Evolutionary conservation across 2,113 vertebrate species (phyloP), one percentile per base, ranked within the genome.

Genomic region (Epinephelus fuscoguttatus): DNA sequence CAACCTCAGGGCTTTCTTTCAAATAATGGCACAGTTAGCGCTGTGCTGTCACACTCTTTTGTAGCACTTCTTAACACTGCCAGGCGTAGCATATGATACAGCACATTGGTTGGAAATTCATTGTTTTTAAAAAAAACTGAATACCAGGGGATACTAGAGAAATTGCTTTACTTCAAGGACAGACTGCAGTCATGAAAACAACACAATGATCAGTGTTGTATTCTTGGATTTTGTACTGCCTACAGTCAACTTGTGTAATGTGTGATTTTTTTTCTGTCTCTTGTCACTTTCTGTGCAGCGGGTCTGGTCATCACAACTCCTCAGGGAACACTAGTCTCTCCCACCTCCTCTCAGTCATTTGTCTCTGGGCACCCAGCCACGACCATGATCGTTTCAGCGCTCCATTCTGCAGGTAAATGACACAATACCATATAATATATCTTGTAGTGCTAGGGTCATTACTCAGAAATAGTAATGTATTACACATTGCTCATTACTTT

Each of bases 251-350:
- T 37, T 63, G 47, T 42, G 21, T 63, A 19, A 70, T 25, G 10
- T 70, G 62, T 78, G 14, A 27, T 37, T 33, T 4, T 60, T 47
- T 23, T 19, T 75, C 1, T 73, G 14, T 55, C 13, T 17, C 40
- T 66, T 21, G 14, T 75, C 67, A 47, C 12, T 49, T 50, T 80
- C 3, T 17, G 10, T 89, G 55, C 92, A 99, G 98, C 98, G 8
- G 98, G 98, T 92, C 94, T 99, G 89, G 98, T 99, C 86, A 99
- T 99, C 94, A 98, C 97, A 6, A 98, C 98, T 88, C 97, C 97
- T 3, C 97, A 97, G 91, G 97, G 98, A 91, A 98, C 98, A 23
- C 94, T 99, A 61, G 97, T 99, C 85, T 98, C 98, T 56, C 97
- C 95, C 94, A 96, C 97, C 70, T 98, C 97, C 77, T 97, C 97